phyloP scores from a whole-genome alignment of 2,113 vertebrate genomes.

The Albula goreensis region DNA sequence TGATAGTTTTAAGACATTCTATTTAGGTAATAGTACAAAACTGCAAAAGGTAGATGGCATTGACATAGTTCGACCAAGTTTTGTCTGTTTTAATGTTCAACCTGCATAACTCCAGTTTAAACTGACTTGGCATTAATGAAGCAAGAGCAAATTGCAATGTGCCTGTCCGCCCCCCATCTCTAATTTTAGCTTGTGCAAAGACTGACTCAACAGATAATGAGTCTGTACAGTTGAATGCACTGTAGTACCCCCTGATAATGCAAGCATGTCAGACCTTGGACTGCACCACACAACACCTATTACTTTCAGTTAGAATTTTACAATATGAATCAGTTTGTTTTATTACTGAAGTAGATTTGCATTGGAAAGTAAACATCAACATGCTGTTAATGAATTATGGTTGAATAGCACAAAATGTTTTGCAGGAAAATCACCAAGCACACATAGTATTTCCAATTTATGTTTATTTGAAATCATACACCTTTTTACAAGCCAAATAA shows the following conservation, averaged over 20 bases:
- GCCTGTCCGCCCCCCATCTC: neutral
- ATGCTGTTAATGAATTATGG: neutral
- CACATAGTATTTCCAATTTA: neutral
- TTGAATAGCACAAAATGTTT: neutral
- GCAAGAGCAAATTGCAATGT: neutral
- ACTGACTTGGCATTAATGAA: neutral
- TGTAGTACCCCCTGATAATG: neutral
- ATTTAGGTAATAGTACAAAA: neutral
- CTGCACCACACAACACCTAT: neutral
- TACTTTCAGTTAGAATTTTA: neutral
- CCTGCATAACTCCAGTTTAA: neutral
- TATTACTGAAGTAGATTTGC: neutral
- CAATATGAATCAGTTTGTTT: neutral
- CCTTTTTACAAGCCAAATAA: neutral
- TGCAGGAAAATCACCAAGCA: neutral
- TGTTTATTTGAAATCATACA: too few species aligned
- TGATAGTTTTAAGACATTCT: too few species aligned
- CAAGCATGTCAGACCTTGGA: neutral
- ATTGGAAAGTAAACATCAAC: neutral
- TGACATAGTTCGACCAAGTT: neutral
- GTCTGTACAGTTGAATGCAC: constrained; percentile 2
- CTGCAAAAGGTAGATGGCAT: neutral
- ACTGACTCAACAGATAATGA: neutral
- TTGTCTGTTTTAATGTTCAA: neutral
- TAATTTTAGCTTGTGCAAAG: constrained; percentile 4